phyloP scores from a whole-genome alignment of 2,113 vertebrate genomes.

The Mus spicilegus region DNA sequence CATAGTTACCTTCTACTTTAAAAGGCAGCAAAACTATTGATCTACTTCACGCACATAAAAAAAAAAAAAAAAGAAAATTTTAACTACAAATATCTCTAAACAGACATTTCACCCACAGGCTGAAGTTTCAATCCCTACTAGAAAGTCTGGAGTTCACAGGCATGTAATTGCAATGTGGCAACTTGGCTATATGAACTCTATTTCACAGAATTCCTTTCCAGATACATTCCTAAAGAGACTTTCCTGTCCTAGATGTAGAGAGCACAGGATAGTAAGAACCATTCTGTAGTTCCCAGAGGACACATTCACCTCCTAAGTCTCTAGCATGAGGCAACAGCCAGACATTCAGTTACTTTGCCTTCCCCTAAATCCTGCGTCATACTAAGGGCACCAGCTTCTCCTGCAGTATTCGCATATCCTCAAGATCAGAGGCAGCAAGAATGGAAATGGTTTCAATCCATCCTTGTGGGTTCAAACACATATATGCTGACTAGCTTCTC shows the following conservation, averaged over 20 bases:
- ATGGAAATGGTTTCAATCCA: not conserved
- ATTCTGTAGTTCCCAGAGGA: not conserved
- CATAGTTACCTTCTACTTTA: not conserved
- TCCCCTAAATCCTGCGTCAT: not conserved
- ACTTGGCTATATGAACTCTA: not conserved
- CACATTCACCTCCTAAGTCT: not conserved
- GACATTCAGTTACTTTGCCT: not conserved
- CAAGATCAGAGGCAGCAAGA: conserved; percentile 1
- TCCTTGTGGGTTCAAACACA: not conserved
- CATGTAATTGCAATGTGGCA: not conserved
- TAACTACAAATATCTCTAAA: not conserved
- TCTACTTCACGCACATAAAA: not conserved
- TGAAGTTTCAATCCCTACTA: not conserved
- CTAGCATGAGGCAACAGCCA: not conserved
- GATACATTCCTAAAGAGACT: not conserved
- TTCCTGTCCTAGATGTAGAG: not conserved
- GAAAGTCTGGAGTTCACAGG: not conserved
- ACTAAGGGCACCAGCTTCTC: not conserved
- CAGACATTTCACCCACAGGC: not conserved
- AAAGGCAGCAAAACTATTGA: not conserved
- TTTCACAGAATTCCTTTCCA: not conserved
- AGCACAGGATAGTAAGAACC: not conserved
- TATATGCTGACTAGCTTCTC: not conserved
- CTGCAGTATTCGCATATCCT: not conserved
- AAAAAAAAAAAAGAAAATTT: not conserved